Base-by-base conservation (phyloP, 2,797 vertebrate species). In the Pseudomugil tenellus region DNA sequence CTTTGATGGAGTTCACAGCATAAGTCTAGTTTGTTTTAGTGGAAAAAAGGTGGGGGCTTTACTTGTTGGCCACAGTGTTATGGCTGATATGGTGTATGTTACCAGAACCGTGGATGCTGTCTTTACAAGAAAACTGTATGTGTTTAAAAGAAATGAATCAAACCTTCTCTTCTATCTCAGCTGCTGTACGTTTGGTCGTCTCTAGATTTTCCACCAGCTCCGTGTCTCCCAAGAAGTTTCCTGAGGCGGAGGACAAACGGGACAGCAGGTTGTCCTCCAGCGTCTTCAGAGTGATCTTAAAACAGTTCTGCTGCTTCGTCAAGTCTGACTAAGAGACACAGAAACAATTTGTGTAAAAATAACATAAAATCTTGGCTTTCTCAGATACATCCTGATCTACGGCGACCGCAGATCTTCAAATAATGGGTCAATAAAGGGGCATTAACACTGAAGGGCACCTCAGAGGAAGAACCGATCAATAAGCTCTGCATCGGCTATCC, bases 211-310 rank as follows among this genome's bases (percentile, higher is more conserved):
- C 97, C 85, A 99, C 96, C 82, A 99, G 73, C 0, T 93, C 95
- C 0, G 94, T 96, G 89, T 99, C 97, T 19, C 92, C 96, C 53
- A 99, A 93, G 91, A 99, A 99, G 91, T 97, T 93, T 60, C 96
- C 97, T 0, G 97, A 97, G 37, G 97, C 98, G 0, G 96, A 95
- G 9, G 97, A 99, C 54, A 99, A 87, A 23, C 93, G 92, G 41
- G 96, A 98, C 0, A 99, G 94, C 74, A 99, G 89, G 66, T 95
- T 93, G 91, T 99, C 98, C 90, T 99, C 97, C 76, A 99, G 72
- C 0, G 90, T 96, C 92, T 98, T 99, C 89, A 99, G 92, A 4
- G 96, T 98, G 91, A 99, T 98, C 93, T 98, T 99, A 89, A 98
- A 99, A 17, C 93, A 95, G 0, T 98, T 98, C 82, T 99, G 97